Evolutionary conservation across 2,888 invertebrate genomes (phyloP).

Genomic region (Idaea biselata): DNA sequence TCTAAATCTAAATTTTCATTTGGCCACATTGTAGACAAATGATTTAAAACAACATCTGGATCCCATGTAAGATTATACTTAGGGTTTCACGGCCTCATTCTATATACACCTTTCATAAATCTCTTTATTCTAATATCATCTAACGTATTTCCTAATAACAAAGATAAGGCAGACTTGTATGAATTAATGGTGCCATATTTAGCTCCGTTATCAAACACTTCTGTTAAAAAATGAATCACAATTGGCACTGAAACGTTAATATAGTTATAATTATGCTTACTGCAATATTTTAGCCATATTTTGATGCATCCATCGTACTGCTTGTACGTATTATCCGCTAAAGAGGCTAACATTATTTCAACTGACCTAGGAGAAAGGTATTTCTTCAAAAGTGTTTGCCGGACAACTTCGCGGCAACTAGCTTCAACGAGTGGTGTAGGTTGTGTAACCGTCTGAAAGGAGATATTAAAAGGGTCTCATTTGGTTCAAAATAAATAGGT

Average conservation of each 20-base stretch:
- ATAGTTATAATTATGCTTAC: conserved; percentile 8
- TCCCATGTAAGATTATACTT: conserved; percentile 16
- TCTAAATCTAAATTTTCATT: no score
- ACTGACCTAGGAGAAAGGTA: no score
- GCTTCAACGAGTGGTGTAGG: conserved; percentile 10
- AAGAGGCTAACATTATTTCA: conserved; percentile 19
- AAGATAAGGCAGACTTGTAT: conserved; percentile 13
- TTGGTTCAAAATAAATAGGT: conserved; percentile 12
- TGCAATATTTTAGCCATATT: conserved; percentile 15
- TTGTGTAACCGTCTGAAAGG: conserved; percentile 18
- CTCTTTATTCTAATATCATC: conserved; percentile 11
- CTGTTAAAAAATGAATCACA: conserved; percentile 14
- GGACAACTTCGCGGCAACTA: conserved; percentile 21
- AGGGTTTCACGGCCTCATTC: not conserved
- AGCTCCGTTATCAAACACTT: no score
- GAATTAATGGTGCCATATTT: no score
- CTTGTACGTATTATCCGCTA: conserved; percentile 13
- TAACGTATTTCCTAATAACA: conserved; percentile 5
- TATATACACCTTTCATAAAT: conserved; percentile 14
- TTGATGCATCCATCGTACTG: conserved; percentile 17
- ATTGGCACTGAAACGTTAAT: conserved; percentile 8
- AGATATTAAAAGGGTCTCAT: conserved; percentile 13
- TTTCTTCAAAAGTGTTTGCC: conserved; percentile 11
- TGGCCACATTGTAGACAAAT: not conserved
- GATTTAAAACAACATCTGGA: conserved; percentile 12